Evolutionary conservation across 2,797 vertebrate species (phyloP).

Genomic region (Anomalospiza imberbis): DNA sequence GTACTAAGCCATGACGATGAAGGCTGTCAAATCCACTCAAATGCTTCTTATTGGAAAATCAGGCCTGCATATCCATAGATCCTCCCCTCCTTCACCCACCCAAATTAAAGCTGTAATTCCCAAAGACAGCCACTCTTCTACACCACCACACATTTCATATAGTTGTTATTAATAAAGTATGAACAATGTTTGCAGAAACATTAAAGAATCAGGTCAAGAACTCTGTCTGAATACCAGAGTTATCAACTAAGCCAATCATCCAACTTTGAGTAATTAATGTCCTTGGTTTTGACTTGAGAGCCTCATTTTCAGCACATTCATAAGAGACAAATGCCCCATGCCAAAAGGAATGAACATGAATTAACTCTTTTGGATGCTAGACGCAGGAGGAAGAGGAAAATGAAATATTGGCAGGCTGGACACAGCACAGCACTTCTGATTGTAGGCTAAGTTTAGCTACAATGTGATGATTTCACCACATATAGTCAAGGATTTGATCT

Average conservation of each 20-base stretch:
- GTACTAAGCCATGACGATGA: neutral
- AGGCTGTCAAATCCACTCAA: slow-evolving; percentile 27
- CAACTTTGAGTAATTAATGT: slow-evolving; percentile 5
- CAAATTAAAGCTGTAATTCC: slow-evolving; percentile 39
- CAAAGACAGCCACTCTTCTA: slow-evolving; percentile 2
- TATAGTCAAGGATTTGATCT: neutral
- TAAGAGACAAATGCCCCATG: neutral
- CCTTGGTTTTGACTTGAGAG: slow-evolving; percentile 15
- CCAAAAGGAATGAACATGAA: neutral
- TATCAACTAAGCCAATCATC: slow-evolving; percentile 11
- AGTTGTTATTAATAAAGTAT: slow-evolving; percentile 28
- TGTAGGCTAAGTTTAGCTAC: neutral
- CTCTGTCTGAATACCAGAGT: neutral
- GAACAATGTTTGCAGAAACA: neutral
- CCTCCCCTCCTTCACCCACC: neutral
- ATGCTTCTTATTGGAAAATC: slow-evolving; percentile 36
- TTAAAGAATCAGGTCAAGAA: slow-evolving; percentile 34
- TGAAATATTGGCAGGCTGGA: neutral
- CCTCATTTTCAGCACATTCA: neutral
- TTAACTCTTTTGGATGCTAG: neutral
- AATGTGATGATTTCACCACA: neutral
- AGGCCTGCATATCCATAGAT: neutral
- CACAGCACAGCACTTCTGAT: neutral
- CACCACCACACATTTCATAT: neutral
- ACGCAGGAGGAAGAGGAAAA: neutral